Base-by-base conservation (phyloP, 2,797 vertebrate species). In the Hozukius guyotensis region DNA sequence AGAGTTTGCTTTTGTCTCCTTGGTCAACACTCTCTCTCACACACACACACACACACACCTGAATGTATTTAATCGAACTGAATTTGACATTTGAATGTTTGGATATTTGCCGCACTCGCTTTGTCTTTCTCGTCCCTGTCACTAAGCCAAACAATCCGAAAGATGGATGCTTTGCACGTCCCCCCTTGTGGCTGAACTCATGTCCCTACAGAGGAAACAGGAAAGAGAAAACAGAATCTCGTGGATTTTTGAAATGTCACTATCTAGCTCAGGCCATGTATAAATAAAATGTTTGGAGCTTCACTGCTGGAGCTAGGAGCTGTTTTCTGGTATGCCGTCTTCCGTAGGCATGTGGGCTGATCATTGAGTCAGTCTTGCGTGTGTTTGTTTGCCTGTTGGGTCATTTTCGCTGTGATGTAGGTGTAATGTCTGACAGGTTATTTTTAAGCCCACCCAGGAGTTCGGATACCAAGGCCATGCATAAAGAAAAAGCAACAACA, bases 381-480 rank as follows among this genome's bases (percentile, higher is more conserved):
- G 66, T 75, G 64, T 87, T 85, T 88, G 76, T 84, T 89, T 83
- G 75, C 78, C 49, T 76, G 77, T 81, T 82, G 68, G 91, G 87
- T 91, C 85, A 86, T 87, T 76, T 69, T 72, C 52, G 65, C 75
- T 78, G 74, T 87, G 87, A 85, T 91, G 87, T 88, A 82, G 81
- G 85, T 90, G 82, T 83, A 63, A 61, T 82, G 88, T 88, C 87
- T 89, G 84, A 83, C 83, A 80, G 77, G 72, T 89, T 91, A 75
- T 92, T 89, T 85, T 79, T 63, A 77, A 90, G 64, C 79, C 75
- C 73, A 67, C 77, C 77, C 49, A 79, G 62, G 60, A 81, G 76
- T 78, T 82, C 5, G 29, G 20, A 78, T 69, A 76, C 18, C 24
- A 73, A 77, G 80, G 78, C 68, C 79, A 69, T 56, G 64, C 2